Conservation (phyloP, 2,797 vertebrate species). For the Tapera naevia region DNA sequence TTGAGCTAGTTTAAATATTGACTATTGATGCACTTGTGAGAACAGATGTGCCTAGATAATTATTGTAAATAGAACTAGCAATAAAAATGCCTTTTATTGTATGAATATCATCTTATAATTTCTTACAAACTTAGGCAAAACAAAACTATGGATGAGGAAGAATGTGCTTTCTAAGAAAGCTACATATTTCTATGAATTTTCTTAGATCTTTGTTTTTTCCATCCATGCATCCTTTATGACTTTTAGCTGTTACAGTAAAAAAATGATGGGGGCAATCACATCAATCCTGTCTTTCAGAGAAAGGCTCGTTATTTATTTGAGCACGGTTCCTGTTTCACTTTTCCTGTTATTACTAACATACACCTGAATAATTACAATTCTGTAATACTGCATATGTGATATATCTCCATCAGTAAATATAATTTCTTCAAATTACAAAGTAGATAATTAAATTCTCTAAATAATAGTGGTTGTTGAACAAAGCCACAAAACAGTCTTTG, state of each 20-base stretch:
- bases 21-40: background rate
- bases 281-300: background rate
- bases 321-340: background rate
- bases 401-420: background rate
- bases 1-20: conserved; percentile 27
- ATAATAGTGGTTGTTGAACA: background rate
- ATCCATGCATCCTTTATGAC: background rate
- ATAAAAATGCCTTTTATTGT: background rate
- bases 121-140: background rate
- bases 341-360: background rate
- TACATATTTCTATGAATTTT: background rate
- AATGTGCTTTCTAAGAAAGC: background rate
- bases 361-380: background rate
- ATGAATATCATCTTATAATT: background rate
- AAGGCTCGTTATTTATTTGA: background rate
- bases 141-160: background rate
- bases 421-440: background rate
- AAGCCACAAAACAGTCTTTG: background rate
- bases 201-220: background rate
- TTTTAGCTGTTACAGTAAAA: background rate
- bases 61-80: conserved; percentile 12
- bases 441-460: background rate
- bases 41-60: conserved; percentile 6
- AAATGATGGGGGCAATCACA: background rate
- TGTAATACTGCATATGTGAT: background rate